Percentiles rank a stretch among this genome's conserved stretches.
Evolutionary conservation across 2,113 vertebrate genomes (phyloP).

Genomic region (Corythaixoides concolor): DNA sequence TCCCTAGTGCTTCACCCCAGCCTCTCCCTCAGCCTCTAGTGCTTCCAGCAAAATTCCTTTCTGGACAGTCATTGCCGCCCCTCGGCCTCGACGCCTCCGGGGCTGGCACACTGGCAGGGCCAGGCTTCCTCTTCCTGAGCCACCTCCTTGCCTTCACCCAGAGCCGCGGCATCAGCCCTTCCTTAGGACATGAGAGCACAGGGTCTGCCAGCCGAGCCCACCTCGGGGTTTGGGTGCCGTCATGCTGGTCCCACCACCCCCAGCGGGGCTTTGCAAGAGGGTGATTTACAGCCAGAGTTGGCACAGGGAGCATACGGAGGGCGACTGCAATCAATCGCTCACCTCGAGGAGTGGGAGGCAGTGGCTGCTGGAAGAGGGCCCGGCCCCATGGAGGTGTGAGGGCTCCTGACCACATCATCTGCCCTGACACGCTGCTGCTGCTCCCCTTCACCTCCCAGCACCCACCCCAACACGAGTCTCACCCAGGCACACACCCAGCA

Average conservation of each 20-base stretch:
- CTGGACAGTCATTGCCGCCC: background rate
- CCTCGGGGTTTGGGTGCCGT: rapidly evolving
- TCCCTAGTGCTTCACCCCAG: background rate
- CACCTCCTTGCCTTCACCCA: rapidly evolving
- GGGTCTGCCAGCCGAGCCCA: background rate
- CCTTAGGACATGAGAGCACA: rapidly evolving
- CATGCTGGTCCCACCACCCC: background rate
- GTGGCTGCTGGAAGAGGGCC: background rate
- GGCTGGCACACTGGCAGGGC: background rate
- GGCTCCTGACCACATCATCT: background rate
- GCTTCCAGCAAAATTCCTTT: conserved; percentile 52
- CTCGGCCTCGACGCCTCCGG: background rate
- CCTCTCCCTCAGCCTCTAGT: background rate
- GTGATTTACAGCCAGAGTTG: conserved; percentile 17
- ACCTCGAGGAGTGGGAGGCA: background rate
- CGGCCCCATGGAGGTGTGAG: background rate
- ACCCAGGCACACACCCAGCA: background rate
- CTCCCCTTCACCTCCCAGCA: background rate
- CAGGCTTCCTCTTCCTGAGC: conserved; percentile 47
- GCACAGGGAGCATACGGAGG: background rate
- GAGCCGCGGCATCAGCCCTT: rapidly evolving
- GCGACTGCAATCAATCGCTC: background rate
- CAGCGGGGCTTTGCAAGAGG: background rate
- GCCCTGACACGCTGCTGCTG: background rate
- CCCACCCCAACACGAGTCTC: background rate